Evolutionary conservation across 2,888 invertebrate genomes (phyloP), one percentile per base, ranked within the genome.

Genomic region (Heteromyza rotundicornis): DNA sequence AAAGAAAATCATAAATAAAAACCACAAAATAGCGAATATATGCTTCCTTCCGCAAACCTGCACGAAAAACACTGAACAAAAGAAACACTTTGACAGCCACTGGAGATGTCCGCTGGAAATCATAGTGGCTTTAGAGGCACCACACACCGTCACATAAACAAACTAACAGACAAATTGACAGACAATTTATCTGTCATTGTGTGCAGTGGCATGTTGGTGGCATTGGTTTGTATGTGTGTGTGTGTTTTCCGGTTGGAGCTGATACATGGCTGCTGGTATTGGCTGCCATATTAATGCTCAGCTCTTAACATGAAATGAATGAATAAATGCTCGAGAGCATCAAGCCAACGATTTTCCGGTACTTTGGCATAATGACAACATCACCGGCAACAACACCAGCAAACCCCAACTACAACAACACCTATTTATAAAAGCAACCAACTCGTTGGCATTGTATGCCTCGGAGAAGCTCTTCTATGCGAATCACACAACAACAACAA

Each of bases 141-240:
- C 57, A 60, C 59, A 62, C 27, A 27, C 27, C 5, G 7, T 27
- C 27, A 27, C 10, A 27, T 10, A 27, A 5, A 27, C 27, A 27
- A 5, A 27, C 27, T 27, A 5, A 36, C 40, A 55, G 55, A 32
- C 50, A 73, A 73, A 73, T 76, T 73, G 76, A 73, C 73, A 76
- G 70, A 73, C 76, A 73, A 76, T 74, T 76, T 71, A 70, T 68
- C 74, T 74, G 76, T 74, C 73, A 76, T 73, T 73, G 71, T 76
- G 65, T 64, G 63, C 66, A 27, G 27, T n/a, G 40, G 40, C 40
- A 32, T 40, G 40, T n/a, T 40, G 10, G 8, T n/a, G 10, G 14
- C 12, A 10, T 10, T 40, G 2, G 44, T 50, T n/a, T n/a, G n/a
- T 51, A 51, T 24, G 19, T 10, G 14, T 17, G 40, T 51, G 22